Evolutionary conservation across 2,888 invertebrate species (phyloP).

Genomic region (Brenthis ino): DNA sequence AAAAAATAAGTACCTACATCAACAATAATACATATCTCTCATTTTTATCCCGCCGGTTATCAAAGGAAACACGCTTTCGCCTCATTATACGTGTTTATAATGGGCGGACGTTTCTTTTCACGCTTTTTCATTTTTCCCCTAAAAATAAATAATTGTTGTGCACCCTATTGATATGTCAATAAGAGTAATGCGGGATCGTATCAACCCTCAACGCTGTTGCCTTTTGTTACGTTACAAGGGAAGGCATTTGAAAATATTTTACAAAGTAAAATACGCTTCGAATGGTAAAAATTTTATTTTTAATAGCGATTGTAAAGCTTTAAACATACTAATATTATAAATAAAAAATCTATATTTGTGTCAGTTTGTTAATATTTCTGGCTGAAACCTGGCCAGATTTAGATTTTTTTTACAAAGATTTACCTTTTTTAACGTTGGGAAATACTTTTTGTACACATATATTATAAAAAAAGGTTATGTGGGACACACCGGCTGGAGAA

Average conservation of each 20-base stretch:
- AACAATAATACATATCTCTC: background rate
- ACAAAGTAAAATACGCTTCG: background rate
- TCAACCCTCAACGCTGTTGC: conserved; percentile 6
- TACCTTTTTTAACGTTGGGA: no score
- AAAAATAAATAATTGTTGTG: conserved; percentile 31
- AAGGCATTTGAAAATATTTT: background rate
- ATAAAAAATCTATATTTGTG: no score
- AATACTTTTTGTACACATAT: no score
- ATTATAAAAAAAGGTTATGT: no score
- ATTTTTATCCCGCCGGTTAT: conserved; percentile 1
- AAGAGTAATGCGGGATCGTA: conserved; percentile 30
- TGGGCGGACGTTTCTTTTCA: conserved; percentile 1
- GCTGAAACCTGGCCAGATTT: no score
- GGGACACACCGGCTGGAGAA: no score
- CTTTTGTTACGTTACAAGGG: conserved; percentile 10
- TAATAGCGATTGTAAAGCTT: background rate
- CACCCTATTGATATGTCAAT: conserved; percentile 31
- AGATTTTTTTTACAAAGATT: no score
- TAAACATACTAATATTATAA: no score
- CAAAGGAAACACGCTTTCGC: conserved; percentile 1
- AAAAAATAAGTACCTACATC: background rate
- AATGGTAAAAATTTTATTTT: background rate
- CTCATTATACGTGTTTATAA: conserved; percentile 10
- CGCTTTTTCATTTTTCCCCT: conserved; percentile 10
- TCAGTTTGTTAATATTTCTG: no score